These are phyloP conservation scores for Calyptommatus sinebrachiatus DNA, from an alignment of 2,113 vertebrate species.

Conservation along the genomic window DNA sequence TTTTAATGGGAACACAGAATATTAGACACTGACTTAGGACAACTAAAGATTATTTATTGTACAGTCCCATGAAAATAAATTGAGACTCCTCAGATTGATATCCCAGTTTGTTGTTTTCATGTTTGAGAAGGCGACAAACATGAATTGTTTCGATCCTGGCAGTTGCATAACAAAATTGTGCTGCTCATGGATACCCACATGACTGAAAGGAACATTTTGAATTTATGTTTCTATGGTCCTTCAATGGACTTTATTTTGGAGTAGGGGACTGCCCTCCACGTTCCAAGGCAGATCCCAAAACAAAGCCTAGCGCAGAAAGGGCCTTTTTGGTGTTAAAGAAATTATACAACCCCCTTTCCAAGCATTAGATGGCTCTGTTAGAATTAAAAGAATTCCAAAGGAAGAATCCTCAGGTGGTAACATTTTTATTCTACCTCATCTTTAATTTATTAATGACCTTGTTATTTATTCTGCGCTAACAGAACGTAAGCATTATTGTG, in stretches of 20 bases:
- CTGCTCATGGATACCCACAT: neutral
- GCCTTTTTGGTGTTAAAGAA: neutral
- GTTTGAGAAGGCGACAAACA: too few relatives aligned
- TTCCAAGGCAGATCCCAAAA: too few relatives aligned
- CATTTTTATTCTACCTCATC: constrained; percentile 14
- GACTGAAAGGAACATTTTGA: neutral
- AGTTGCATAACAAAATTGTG: neutral
- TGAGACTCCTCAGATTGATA: neutral
- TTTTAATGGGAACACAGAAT: too few relatives aligned
- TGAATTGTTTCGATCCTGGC: neutral
- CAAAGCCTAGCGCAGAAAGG: too few relatives aligned
- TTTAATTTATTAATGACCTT: constrained; percentile 1
- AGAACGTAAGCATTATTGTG: neutral
- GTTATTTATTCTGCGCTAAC: constrained; percentile 15
- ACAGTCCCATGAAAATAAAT: too few relatives aligned
- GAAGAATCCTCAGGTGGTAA: neutral
- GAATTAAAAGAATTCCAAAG: neutral
- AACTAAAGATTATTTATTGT: neutral
- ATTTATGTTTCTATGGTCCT: neutral
- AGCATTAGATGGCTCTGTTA: neutral
- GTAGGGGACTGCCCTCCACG: too few relatives aligned
- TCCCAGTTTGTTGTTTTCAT: neutral
- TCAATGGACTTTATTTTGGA: too few relatives aligned
- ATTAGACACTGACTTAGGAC: too few relatives aligned
- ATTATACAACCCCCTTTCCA: neutral